These are phyloP conservation scores for Oligia fasciuncula DNA, from an alignment of 2,888 invertebrate species.

Conservation along the genomic window DNA sequence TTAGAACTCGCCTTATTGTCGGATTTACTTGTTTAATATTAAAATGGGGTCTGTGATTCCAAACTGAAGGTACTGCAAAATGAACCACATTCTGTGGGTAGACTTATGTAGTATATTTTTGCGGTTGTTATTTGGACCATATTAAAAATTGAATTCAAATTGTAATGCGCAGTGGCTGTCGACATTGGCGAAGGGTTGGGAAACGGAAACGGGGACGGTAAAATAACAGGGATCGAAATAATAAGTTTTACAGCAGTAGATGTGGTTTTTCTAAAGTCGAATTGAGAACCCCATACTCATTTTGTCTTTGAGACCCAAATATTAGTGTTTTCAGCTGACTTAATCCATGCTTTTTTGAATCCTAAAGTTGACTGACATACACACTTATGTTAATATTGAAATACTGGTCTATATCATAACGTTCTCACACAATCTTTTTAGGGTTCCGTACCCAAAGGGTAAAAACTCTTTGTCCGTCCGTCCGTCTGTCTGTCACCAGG, in stretches of 20 bases:
- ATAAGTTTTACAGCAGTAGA: background rate
- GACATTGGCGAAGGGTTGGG: background rate
- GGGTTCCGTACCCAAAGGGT: too few species aligned
- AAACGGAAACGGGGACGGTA: background rate
- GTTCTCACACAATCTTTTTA: background rate
- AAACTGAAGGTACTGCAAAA: constrained; percentile 63
- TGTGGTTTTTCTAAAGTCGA: background rate
- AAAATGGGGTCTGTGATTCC: constrained; percentile 68
- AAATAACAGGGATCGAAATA: background rate
- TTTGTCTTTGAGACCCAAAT: background rate
- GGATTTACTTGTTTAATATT: constrained; percentile 70
- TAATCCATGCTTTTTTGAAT: background rate
- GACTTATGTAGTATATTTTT: constrained; percentile 55
- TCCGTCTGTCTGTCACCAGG: too few species aligned
- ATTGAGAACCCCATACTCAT: background rate
- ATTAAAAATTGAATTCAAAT: constrained; percentile 37
- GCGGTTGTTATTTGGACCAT: constrained; percentile 40
- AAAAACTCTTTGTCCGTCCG: too few species aligned
- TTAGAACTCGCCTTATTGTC: constrained; percentile 66
- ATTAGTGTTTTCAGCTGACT: background rate
- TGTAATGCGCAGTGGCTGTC: background rate
- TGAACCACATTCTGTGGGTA: constrained; percentile 51
- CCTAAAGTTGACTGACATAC: too few species aligned
- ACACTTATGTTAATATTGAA: background rate
- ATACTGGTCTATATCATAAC: background rate